Percentiles rank a stretch among this genome's conserved stretches.
Evolutionary conservation across 2,797 vertebrate species (phyloP).

Genomic region (Carcharodon carcharias): DNA sequence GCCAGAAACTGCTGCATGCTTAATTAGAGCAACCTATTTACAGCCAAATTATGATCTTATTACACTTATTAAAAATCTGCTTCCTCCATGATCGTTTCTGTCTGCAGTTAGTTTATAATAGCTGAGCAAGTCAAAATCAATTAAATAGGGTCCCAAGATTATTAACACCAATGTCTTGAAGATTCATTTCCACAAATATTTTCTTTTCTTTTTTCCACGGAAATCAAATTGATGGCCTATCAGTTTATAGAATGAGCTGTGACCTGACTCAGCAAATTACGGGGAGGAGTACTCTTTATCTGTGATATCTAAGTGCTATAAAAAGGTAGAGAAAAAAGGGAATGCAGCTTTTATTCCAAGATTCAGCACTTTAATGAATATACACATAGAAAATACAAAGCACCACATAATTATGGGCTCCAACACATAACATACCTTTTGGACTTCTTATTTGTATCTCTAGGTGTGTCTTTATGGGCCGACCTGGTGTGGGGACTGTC

Average conservation of each 20-base stretch:
- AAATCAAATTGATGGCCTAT: background rate
- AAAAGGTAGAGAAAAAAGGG: background rate
- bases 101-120: background rate
- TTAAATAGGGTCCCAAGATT: background rate
- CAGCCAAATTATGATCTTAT: background rate
- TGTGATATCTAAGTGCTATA: background rate
- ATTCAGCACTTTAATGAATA: background rate
- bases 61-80: background rate
- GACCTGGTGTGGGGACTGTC: slow-evolving; percentile 77
- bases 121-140: background rate
- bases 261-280: background rate
- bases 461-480: slow-evolving; percentile 89
- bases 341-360: background rate
- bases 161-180: background rate
- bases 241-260: background rate
- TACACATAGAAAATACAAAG: background rate
- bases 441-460: slow-evolving; percentile 82
- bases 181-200: background rate
- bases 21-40: background rate
- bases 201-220: background rate
- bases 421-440: slow-evolving; percentile 67
- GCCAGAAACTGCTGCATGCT: background rate
- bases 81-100: background rate
- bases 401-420: background rate
- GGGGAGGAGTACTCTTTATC: background rate